Evolutionary conservation across 2,888 invertebrate species (phyloP).

Genomic region (Heterodera filipjevi): DNA sequence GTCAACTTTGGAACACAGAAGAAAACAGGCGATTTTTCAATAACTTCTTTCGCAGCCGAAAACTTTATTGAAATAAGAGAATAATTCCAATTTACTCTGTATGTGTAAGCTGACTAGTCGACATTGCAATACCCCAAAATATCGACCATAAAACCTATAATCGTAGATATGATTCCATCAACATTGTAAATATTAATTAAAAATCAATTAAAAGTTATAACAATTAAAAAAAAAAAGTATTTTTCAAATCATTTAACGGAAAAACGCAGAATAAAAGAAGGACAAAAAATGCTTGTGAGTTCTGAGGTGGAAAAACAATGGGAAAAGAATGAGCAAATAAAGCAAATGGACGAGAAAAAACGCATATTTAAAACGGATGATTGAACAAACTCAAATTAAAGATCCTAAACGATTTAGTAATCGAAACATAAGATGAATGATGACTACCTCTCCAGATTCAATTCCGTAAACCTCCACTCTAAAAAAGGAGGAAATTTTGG

Average conservation of each 20-base stretch:
- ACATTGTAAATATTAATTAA: too few species aligned
- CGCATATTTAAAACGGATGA: too few species aligned
- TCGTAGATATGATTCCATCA: too few species aligned
- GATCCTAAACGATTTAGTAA: too few species aligned
- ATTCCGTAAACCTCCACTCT: neutral
- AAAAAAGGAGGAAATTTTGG: neutral
- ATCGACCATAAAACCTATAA: neutral
- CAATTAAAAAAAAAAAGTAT: neutral
- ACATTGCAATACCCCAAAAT: neutral
- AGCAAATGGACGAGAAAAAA: neutral
- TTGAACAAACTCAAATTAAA: too few species aligned
- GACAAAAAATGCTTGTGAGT: neutral
- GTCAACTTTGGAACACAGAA: too few species aligned
- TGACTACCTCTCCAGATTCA: neutral
- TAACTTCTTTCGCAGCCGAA: too few species aligned
- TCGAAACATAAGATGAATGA: too few species aligned
- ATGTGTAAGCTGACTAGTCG: neutral
- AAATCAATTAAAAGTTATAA: too few species aligned
- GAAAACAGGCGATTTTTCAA: too few species aligned
- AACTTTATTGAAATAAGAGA: too few species aligned
- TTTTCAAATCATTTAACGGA: neutral
- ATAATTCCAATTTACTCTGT: too few species aligned
- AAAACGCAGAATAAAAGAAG: neutral
- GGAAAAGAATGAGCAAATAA: constrained; percentile 9
- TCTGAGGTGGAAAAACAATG: neutral